Percentiles rank a stretch among this genome's conserved stretches.
Conservation (phyloP, 2,888 invertebrate genomes). For the Synanthedon andrenaeformis region DNA sequence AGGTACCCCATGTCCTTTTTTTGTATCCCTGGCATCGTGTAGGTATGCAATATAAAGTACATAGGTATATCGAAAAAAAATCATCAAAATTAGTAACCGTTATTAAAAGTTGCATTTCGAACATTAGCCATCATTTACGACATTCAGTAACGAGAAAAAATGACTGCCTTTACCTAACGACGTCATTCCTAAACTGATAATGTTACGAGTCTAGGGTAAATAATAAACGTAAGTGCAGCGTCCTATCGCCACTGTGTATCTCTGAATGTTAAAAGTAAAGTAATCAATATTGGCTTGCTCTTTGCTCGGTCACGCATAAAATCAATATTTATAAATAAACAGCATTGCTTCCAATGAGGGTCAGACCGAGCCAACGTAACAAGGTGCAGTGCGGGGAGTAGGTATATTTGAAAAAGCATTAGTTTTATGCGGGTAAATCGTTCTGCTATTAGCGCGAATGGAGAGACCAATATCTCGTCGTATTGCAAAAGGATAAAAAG, state of each 20-base stretch:
- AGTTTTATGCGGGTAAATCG: constrained; percentile 10
- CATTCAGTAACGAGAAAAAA: constrained; percentile 9
- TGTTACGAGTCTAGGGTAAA: constrained; percentile 26
- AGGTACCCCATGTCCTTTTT: no score
- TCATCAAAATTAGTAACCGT: no score
- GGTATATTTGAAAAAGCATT: neutral
- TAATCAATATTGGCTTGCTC: neutral
- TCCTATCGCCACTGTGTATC: constrained; percentile 6
- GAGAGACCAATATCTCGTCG: constrained; percentile 46
- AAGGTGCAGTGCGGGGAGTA: neutral
- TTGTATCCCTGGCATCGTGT: no score
- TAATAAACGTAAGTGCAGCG: constrained; percentile 14
- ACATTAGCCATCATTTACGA: no score
- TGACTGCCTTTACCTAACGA: constrained; percentile 24
- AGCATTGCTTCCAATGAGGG: constrained; percentile 2
- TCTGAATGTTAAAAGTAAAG: neutral
- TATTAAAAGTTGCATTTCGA: no score
- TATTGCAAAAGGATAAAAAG: constrained; percentile 63
- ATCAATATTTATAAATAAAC: constrained; percentile 9
- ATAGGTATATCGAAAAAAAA: no score
- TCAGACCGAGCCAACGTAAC: neutral
- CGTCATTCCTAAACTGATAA: constrained; percentile 33
- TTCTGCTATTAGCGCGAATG: constrained; percentile 45
- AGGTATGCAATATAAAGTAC: no score
- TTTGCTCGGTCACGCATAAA: neutral